These are phyloP conservation scores for Pelobates fuscus DNA, from an alignment of 2,113 vertebrate genomes.

Conservation along the genomic window DNA sequence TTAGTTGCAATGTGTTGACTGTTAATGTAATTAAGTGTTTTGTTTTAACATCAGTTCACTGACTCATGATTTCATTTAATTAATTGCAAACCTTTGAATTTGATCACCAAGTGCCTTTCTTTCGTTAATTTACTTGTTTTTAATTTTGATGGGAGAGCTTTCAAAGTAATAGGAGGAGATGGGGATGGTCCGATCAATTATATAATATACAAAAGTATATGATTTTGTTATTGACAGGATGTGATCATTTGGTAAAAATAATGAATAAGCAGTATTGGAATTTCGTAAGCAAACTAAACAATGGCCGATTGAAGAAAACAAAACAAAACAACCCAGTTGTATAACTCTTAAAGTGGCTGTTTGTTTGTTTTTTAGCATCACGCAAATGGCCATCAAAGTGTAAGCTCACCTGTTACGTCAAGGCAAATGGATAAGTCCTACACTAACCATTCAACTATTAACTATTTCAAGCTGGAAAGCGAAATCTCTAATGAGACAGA, in stretches of 20 bases:
- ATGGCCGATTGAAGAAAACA: no score
- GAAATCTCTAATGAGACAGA: no score
- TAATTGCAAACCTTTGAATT: conserved; percentile 65
- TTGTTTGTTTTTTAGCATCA: no score
- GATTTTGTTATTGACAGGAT: not conserved
- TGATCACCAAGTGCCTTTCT: conserved; percentile 62
- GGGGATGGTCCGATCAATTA: conserved; percentile 51
- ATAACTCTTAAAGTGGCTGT: no score
- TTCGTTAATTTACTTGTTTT: conserved; percentile 68
- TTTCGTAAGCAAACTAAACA: no score
- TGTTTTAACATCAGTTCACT: conserved; percentile 63
- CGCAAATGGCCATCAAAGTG: no score
- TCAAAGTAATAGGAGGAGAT: conserved; percentile 60
- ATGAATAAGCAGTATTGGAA: no score
- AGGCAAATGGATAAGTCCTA: no score
- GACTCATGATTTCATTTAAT: conserved; percentile 65
- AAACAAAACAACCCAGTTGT: no score
- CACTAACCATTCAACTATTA: no score
- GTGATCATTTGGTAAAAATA: not conserved
- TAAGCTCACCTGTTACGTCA: no score
- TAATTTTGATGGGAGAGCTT: conserved; percentile 65
- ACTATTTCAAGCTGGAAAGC: no score
- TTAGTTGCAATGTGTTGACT: conserved; percentile 62
- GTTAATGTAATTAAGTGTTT: conserved; percentile 69
- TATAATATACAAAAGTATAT: conserved; percentile 46